Conservation (phyloP, 2,888 invertebrate species). For the Zootermopsis nevadensis region DNA sequence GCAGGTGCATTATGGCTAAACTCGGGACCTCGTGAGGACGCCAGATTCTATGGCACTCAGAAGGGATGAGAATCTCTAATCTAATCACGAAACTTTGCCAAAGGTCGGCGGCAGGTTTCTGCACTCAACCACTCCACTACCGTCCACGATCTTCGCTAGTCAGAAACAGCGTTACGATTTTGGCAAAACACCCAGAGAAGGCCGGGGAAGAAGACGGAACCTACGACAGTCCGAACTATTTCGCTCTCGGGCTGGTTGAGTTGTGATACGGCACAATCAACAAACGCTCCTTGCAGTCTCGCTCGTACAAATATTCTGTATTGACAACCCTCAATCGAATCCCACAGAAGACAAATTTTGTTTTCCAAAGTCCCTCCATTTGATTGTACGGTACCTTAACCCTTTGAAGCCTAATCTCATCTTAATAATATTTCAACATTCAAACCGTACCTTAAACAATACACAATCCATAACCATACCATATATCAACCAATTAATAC, state of each 20-base stretch:
- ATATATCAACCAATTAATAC: no score
- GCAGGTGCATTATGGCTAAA: conserved; percentile 29
- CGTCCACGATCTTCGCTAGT: conserved; percentile 2
- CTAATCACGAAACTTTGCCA: conserved; percentile 24
- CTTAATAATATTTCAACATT: no score
- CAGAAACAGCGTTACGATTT: neutral
- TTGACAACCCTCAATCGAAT: no score
- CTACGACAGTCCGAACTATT: neutral
- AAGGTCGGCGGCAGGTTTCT: neutral
- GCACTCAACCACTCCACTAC: neutral
- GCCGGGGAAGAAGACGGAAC: neutral
- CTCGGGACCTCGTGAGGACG: conserved; percentile 2
- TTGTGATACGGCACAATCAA: no score
- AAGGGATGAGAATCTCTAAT: conserved; percentile 16
- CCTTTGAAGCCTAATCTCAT: no score
- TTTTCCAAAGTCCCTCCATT: no score
- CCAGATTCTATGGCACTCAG: neutral
- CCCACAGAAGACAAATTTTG: no score
- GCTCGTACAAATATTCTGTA: no score
- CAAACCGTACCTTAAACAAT: no score
- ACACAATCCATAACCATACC: no score
- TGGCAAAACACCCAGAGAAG: conserved; percentile 11
- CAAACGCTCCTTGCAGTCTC: no score
- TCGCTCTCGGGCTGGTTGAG: neutral
- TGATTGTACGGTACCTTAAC: no score